phyloP scores from a whole-genome alignment of 2,797 vertebrate species.

The Acridotheres tristis region DNA sequence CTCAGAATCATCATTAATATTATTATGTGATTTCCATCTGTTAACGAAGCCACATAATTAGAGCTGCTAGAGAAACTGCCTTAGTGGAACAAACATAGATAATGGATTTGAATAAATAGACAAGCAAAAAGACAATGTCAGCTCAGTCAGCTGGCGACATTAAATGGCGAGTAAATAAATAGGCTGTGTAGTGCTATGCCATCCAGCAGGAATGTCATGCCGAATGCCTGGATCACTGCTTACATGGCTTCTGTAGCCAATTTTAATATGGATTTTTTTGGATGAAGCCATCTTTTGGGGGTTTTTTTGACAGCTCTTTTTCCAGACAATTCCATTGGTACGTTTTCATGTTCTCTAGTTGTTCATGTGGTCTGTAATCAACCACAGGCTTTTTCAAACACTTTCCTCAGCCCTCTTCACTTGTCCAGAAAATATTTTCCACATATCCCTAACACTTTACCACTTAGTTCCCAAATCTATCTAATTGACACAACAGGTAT shows the following conservation, averaged over 20 bases:
- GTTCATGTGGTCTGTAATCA: accelerated
- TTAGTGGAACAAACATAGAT: slow-evolving; percentile 55
- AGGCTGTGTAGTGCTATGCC: neutral
- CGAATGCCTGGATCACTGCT: neutral
- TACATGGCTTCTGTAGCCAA: neutral
- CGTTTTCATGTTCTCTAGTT: accelerated
- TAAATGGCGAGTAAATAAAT: neutral
- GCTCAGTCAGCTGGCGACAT: neutral
- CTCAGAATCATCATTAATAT: slow-evolving; percentile 53
- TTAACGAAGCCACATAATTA: slow-evolving; percentile 28
- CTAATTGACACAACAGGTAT: neutral
- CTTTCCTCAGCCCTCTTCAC: neutral
- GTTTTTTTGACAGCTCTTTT: neutral
- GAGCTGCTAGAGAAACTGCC: slow-evolving; percentile 33
- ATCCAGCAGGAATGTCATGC: neutral
- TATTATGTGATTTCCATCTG: slow-evolving; percentile 58
- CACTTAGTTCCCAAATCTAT: neutral
- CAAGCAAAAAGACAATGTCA: slow-evolving; percentile 37
- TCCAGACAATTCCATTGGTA: neutral
- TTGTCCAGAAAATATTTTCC: neutral
- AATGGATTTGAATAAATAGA: slow-evolving; percentile 41
- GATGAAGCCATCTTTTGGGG: neutral
- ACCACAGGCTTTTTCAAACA: neutral
- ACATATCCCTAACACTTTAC: neutral
- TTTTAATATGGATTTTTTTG: neutral